Evolutionary conservation across 2,113 vertebrate species (phyloP), one percentile per base, ranked within the genome.

Genomic region (Romanogobio albipinnatus): DNA sequence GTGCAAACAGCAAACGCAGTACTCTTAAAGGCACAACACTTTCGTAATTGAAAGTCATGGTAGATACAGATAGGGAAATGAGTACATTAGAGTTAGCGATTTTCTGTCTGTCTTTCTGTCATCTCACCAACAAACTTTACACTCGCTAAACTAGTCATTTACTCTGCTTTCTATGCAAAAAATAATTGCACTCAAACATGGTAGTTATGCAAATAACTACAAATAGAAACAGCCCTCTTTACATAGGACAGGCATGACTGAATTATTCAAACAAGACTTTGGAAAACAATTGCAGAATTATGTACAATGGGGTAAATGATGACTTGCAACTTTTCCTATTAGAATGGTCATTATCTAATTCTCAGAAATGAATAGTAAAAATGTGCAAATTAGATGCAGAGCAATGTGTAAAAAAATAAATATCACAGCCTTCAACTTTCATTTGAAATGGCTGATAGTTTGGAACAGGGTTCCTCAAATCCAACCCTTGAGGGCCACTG

Each of bases 131-230:
- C 80, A 79, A 81, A 36, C 81, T 39, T 68, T 81, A 51, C 24
- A 24, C 62, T 24, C 33, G 51, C 86, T 80, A 70, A 78, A 83
- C 66, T 76, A 64, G 68, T 39, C 58, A 83, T 88, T 83, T 86
- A 84, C 68, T 76, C 51, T 15, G 45, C 61, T 56, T 83, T 70
- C 47, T 83, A 76, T 29, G 24, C 49, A 33, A 68, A 86, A 86
- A 71, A 88, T 88, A 88, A 85, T 85, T 85, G 76, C 84, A 59
- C 81, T 86, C 86, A 85, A 80, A 85, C 84, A 85, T 56, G 45
- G 71, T 43, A 66, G 80, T 81, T 74, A 61, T 66, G 66, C 81
- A 61, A 45, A 83, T 45, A 83, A 66, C 53, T 79, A 71, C 19
- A 59, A 85, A 56, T 36, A 49, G 70, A 71, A 78, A 19, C 36